Evolutionary conservation across 2,113 vertebrate genomes (phyloP).

Genomic region (Mixornis gularis): DNA sequence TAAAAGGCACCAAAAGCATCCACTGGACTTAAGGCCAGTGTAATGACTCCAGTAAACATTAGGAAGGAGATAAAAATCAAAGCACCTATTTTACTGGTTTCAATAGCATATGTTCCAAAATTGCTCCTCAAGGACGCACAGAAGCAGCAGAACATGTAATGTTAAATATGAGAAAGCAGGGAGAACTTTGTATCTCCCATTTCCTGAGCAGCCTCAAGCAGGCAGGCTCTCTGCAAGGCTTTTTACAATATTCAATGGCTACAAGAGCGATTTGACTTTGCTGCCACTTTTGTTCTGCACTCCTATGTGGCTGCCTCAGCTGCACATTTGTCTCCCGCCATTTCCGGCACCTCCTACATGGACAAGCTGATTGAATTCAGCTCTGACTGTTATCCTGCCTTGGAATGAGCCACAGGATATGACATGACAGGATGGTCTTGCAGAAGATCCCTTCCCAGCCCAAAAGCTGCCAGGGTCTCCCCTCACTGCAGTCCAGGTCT

Average conservation of each 20-base stretch:
- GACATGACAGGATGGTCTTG: accelerated
- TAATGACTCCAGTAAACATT: background rate
- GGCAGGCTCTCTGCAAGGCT: background rate
- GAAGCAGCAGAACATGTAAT: background rate
- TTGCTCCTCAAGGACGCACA: background rate
- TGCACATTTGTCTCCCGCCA: background rate
- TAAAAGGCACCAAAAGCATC: background rate
- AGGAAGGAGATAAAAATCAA: background rate
- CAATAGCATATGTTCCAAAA: background rate
- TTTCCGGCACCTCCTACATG: background rate
- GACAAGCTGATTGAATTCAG: background rate
- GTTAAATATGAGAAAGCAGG: background rate
- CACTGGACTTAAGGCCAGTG: background rate
- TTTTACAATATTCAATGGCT: background rate
- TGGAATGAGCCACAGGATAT: background rate
- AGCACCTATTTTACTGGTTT: background rate
- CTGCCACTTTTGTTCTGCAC: background rate
- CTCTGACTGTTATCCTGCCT: background rate
- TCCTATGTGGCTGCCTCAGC: background rate
- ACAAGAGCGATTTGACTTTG: background rate
- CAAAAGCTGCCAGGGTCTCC: background rate
- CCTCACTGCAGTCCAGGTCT: background rate
- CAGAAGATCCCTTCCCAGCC: background rate
- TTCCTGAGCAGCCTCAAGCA: background rate
- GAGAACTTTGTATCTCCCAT: background rate